Conservation (phyloP, 1,140 invertebrate genomes). For the Lethocerus indicus region DNA sequence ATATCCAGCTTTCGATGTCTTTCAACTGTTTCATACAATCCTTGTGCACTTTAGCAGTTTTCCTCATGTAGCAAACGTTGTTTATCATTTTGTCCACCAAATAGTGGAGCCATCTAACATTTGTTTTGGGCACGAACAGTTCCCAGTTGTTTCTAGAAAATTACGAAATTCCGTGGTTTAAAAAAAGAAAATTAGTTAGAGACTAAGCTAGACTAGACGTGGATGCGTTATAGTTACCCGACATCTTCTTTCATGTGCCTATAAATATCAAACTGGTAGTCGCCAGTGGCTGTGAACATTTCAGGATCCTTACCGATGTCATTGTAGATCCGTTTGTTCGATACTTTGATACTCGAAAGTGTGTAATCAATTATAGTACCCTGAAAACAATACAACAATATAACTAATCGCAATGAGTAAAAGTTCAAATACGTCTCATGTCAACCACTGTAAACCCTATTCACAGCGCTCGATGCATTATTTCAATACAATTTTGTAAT, state of each 20-base stretch:
- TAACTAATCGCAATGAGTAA: not conserved
- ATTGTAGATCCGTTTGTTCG: conserved; percentile 51
- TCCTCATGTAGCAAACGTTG: conserved; percentile 2
- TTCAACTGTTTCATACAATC: conserved; percentile 1
- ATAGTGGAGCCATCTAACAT: conserved; percentile 83
- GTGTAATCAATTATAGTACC: conserved; percentile 86
- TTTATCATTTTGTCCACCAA: conserved; percentile 42
- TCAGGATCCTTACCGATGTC: conserved; percentile 62
- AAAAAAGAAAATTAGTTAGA: conserved; percentile 8
- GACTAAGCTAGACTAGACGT: not conserved
- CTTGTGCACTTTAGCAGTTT: conserved; percentile 1
- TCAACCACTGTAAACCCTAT: not conserved
- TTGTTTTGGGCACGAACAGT: conserved; percentile 61
- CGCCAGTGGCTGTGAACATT: conserved; percentile 62
- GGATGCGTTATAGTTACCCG: conserved; percentile 34
- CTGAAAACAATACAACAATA: conserved; percentile 17
- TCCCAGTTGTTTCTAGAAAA: conserved; percentile 62
- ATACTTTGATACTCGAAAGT: conserved; percentile 56
- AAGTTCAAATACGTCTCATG: not conserved
- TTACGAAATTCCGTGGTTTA: conserved; percentile 8
- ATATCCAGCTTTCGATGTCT: conserved; percentile 4
- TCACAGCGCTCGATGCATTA: not conserved
- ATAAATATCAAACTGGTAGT: conserved; percentile 92
- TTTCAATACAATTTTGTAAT: not conserved
- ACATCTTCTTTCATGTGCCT: conserved; percentile 57